These are phyloP conservation scores for Corythornis cristatus DNA, from an alignment of 2,113 vertebrate genomes.

Conservation along the genomic window DNA sequence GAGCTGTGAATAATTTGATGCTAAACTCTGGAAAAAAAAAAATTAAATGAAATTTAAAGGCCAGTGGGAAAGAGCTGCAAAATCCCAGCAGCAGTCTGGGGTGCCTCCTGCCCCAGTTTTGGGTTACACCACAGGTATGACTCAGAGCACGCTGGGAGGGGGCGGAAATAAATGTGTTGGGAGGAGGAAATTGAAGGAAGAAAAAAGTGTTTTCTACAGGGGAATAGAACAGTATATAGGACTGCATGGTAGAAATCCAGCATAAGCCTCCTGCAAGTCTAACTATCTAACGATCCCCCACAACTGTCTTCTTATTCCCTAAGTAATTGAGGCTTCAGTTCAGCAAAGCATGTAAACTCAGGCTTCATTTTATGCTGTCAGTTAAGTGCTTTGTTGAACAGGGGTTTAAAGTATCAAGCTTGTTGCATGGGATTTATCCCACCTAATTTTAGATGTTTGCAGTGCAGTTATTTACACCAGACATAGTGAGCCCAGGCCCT, in stretches of 20 bases:
- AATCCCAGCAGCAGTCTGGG: neutral
- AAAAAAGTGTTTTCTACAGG: neutral
- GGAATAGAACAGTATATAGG: neutral
- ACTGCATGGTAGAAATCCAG: neutral
- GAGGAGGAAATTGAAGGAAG: neutral
- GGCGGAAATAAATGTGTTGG: neutral
- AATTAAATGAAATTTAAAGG: neutral
- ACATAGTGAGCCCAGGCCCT: neutral
- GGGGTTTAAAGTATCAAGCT: neutral
- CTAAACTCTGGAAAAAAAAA: neutral
- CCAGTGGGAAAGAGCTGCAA: rapidly evolving
- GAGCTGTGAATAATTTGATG: neutral
- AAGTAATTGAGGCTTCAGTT: slow-evolving; percentile 4
- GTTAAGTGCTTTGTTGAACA: slow-evolving; percentile 20
- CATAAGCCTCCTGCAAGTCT: neutral
- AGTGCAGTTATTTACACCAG: neutral
- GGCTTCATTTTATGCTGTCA: slow-evolving; percentile 19
- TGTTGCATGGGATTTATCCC: neutral
- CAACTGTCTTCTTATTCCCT: neutral
- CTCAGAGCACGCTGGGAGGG: rapidly evolving
- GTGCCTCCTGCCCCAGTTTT: neutral
- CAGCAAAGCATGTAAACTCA: slow-evolving; percentile 17
- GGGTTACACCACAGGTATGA: neutral
- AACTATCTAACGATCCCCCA: neutral
- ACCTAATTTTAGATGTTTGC: neutral